Percentiles rank a stretch among this genome's conserved stretches.
Conservation (phyloP, 2,888 invertebrate species). For the Steromphala cineraria region DNA sequence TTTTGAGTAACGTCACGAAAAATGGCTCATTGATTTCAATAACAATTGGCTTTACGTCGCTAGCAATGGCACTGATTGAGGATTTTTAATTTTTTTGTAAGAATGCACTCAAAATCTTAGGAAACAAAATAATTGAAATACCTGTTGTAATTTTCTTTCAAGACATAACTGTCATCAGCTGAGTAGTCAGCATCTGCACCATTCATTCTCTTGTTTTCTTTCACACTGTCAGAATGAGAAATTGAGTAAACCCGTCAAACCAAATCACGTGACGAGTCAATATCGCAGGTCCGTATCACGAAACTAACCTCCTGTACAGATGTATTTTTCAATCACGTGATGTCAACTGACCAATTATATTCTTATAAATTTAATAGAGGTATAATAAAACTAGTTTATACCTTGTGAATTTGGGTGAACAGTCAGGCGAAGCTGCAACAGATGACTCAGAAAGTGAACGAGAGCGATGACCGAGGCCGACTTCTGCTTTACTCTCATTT, state of each 20-base stretch:
- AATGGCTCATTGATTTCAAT: too few relatives aligned
- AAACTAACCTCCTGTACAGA: not conserved
- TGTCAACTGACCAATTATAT: too few relatives aligned
- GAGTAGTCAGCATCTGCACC: not conserved
- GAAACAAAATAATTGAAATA: not conserved
- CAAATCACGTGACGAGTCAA: too few relatives aligned
- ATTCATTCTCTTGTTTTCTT: not conserved
- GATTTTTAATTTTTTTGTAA: not conserved
- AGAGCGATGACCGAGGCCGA: not conserved
- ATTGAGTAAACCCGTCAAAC: too few relatives aligned
- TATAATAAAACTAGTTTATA: not conserved
- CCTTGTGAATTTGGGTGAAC: constrained; percentile 1
- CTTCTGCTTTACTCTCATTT: not conserved
- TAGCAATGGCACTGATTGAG: too few relatives aligned
- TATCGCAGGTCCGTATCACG: too few relatives aligned
- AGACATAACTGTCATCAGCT: not conserved
- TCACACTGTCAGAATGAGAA: not conserved
- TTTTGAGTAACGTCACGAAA: too few relatives aligned
- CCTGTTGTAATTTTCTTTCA: not conserved
- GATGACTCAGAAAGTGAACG: not conserved
- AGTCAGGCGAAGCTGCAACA: not conserved
- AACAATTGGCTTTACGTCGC: too few relatives aligned
- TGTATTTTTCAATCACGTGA: too few relatives aligned
- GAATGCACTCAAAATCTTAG: not conserved
- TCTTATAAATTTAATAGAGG: too few relatives aligned